phyloP scores from a whole-genome alignment of 2,888 invertebrate genomes.

The Abrostola tripartita region DNA sequence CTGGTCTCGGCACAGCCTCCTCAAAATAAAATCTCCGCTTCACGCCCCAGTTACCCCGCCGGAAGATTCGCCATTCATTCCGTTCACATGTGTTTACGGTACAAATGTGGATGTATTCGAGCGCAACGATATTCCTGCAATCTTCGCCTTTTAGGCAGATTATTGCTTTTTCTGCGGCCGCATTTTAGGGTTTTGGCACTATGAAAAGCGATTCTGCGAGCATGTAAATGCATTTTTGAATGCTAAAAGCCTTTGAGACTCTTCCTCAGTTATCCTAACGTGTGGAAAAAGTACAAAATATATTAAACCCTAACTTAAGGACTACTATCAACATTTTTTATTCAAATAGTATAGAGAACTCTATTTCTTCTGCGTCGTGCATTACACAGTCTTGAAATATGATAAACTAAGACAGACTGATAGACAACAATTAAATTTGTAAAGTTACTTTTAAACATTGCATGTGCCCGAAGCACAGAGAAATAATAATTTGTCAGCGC shows the following conservation, averaged over 20 bases:
- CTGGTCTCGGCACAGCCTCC: conserved; percentile 66
- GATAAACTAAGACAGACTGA: not conserved
- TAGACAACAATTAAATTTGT: no score
- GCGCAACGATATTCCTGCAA: conserved; percentile 51
- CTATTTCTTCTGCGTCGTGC: no score
- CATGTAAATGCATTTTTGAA: not conserved
- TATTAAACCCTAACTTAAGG: no score
- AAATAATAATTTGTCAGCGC: conserved; percentile 8
- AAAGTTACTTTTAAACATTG: no score
- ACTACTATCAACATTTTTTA: no score
- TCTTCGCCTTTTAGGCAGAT: conserved; percentile 46
- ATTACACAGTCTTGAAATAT: conserved; percentile 9
- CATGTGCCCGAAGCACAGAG: not conserved
- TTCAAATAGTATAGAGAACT: no score
- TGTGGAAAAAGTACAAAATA: no score
- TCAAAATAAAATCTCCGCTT: conserved; percentile 76
- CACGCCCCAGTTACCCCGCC: conserved; percentile 72
- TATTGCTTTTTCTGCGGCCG: conserved; percentile 42
- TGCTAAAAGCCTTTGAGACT: not conserved
- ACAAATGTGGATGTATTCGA: conserved; percentile 53
- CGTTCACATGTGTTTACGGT: conserved; percentile 65
- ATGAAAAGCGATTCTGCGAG: conserved; percentile 12
- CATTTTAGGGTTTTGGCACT: conserved; percentile 17
- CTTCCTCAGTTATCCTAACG: not conserved
- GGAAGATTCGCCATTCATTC: conserved; percentile 72